These are phyloP conservation scores for Mirza zaza DNA, from an alignment of 2,113 vertebrate genomes.

Conservation along the genomic window DNA sequence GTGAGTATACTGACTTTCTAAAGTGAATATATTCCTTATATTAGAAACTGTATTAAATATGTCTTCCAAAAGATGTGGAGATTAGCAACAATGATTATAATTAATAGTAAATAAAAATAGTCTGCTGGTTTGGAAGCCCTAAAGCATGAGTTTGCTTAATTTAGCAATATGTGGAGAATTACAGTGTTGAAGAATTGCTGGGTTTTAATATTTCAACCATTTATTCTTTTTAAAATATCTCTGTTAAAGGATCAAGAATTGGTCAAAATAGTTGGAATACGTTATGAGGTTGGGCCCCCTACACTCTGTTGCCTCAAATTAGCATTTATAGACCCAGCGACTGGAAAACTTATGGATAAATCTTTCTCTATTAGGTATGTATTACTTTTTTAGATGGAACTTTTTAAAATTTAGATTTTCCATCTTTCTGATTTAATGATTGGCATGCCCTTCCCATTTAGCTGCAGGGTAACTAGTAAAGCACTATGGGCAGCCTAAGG, in stretches of 20 bases:
- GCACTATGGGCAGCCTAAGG: background rate
- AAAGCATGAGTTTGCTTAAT: background rate
- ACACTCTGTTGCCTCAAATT: conserved; percentile 97
- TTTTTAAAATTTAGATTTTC: background rate
- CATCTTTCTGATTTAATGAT: background rate
- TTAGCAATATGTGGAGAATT: background rate
- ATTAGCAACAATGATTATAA: background rate
- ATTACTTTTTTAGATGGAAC: background rate
- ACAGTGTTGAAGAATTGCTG: background rate
- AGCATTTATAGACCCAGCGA: conserved; percentile 94
- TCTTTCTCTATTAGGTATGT: conserved; percentile 96
- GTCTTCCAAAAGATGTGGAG: background rate
- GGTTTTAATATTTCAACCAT: conserved; percentile 12
- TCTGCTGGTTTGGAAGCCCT: background rate
- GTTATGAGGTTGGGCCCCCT: conserved; percentile 96
- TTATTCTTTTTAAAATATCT: conserved; percentile 30
- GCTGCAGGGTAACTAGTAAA: background rate
- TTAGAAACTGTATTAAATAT: background rate
- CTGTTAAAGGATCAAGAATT: conserved; percentile 95
- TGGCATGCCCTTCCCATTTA: background rate
- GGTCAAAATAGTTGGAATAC: conserved; percentile 97
- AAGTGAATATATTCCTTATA: background rate
- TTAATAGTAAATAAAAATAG: background rate
- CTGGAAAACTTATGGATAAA: conserved; percentile 91
- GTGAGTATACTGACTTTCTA: background rate